Conservation (phyloP, 2,888 invertebrate genomes). For the Merodon equestris region DNA sequence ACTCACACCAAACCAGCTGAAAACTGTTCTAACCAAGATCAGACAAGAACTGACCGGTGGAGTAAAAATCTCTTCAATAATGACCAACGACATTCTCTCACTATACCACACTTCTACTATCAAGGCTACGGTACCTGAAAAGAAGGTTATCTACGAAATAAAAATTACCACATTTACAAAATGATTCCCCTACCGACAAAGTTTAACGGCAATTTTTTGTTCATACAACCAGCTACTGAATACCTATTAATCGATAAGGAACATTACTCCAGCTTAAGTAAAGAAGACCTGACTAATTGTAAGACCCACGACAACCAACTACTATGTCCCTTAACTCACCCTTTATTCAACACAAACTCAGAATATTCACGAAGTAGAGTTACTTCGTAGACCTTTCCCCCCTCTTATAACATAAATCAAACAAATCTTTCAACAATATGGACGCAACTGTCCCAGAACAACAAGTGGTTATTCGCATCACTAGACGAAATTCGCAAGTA, state of each 20-base stretch:
- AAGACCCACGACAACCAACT: slow-evolving; percentile 1
- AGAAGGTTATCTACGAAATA: background rate
- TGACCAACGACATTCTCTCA: no score
- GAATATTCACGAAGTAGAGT: background rate
- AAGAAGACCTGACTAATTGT: background rate
- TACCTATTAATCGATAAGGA: background rate
- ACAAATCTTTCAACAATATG: background rate
- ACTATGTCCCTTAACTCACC: slow-evolving; percentile 1
- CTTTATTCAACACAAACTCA: slow-evolving; percentile 1
- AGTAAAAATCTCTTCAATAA: slow-evolving; percentile 5
- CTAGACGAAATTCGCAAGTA: background rate
- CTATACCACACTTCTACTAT: no score
- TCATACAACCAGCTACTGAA: background rate
- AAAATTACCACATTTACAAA: slow-evolving; percentile 8
- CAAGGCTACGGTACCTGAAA: no score
- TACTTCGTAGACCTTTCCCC: background rate
- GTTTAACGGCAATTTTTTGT: background rate
- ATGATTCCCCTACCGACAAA: background rate
- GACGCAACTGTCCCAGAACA: background rate
- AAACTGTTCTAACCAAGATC: background rate
- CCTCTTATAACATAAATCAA: background rate
- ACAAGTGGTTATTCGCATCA: slow-evolving; percentile 9
- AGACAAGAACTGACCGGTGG: slow-evolving; percentile 5
- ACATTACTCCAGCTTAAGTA: background rate
- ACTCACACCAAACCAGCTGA: background rate